phyloP scores from a whole-genome alignment of 1,140 invertebrate genomes.

The Oryctes rhinoceros region DNA sequence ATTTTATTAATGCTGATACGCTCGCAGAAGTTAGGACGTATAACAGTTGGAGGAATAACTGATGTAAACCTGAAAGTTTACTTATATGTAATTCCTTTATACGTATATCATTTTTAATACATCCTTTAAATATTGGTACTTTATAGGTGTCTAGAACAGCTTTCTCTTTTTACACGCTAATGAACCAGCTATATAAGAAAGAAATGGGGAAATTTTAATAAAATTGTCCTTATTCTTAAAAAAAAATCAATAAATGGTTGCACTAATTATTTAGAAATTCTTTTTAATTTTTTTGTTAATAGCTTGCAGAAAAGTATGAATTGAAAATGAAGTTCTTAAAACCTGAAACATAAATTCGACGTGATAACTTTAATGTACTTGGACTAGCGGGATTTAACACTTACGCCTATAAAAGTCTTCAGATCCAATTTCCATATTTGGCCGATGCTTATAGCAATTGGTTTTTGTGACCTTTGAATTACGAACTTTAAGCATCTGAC shows the following conservation, averaged over 20 bases:
- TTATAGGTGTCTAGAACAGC: background rate
- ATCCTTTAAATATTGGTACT: background rate
- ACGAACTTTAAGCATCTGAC: background rate
- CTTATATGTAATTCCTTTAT: background rate
- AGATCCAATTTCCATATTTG: background rate
- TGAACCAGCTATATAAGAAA: background rate
- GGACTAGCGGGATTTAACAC: background rate
- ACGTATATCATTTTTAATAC: background rate
- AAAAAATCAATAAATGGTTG: background rate
- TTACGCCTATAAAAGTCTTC: slow-evolving; percentile 15
- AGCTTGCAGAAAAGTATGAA: slow-evolving; percentile 14
- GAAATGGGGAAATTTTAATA: background rate
- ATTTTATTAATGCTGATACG: background rate
- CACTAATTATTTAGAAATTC: background rate
- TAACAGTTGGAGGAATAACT: slow-evolving; percentile 3
- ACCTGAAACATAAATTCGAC: background rate
- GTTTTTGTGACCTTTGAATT: slow-evolving; percentile 7
- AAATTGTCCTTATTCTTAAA: no score
- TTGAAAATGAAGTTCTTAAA: background rate
- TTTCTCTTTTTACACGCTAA: background rate
- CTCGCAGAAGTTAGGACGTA: background rate
- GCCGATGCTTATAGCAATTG: background rate
- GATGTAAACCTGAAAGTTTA: background rate
- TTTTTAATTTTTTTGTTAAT: background rate
- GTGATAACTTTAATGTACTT: background rate